These are phyloP conservation scores for Leiothrix lutea DNA, from an alignment of 2,113 vertebrate species.

Conservation along the genomic window DNA sequence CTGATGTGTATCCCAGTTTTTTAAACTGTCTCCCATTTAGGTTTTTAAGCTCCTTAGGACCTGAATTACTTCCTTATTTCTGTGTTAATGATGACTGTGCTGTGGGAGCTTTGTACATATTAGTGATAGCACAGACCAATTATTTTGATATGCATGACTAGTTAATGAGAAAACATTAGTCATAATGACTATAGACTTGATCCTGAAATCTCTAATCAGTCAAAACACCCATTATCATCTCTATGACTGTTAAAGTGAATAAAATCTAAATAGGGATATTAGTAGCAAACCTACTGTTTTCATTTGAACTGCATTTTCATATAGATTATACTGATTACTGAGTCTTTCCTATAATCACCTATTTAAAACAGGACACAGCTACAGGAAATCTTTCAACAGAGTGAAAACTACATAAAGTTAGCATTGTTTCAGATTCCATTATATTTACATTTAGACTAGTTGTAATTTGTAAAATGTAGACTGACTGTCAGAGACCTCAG, in stretches of 20 bases:
- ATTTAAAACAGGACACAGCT: background rate
- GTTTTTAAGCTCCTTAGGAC: background rate
- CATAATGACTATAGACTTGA: background rate
- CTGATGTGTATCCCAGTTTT: background rate
- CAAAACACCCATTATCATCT: conserved; percentile 16
- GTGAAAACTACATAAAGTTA: background rate
- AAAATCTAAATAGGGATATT: background rate
- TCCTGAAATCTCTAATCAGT: background rate
- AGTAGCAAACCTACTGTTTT: background rate
- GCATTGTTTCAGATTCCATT: background rate
- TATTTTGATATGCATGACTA: background rate
- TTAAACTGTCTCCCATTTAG: background rate
- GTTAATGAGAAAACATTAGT: conserved; percentile 21
- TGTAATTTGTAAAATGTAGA: background rate
- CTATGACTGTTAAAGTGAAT: background rate
- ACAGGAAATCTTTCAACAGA: background rate
- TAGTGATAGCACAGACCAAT: conserved; percentile 22
- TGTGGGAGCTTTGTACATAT: background rate
- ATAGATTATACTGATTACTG: background rate
- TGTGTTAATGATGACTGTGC: background rate
- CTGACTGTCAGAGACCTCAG: background rate
- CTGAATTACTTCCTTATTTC: background rate
- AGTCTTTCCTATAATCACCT: background rate
- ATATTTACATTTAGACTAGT: conserved; percentile 19
- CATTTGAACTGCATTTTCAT: conserved; percentile 20